Evolutionary conservation across 2,888 invertebrate genomes (phyloP).

Genomic region (Parascotia fuliginaria): DNA sequence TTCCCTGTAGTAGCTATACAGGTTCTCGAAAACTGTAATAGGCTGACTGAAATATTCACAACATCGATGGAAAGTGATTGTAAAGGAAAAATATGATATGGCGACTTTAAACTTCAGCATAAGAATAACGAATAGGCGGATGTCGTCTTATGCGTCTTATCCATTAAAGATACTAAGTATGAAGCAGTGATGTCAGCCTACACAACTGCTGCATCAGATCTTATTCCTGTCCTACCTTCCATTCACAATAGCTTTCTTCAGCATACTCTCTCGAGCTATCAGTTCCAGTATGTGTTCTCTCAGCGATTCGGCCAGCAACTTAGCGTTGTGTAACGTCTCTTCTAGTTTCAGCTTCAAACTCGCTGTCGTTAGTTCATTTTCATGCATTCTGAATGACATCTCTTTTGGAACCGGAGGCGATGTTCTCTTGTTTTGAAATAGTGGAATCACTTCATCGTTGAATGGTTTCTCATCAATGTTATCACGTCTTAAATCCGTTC

Average conservation of each 20-base stretch:
- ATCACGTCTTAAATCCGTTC: conserved; percentile 1
- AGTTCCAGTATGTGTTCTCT: conserved; percentile 57
- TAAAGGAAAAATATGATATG: no score
- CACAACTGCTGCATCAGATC: no score
- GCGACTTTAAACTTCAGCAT: no score
- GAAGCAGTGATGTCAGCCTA: no score
- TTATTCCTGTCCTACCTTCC: no score
- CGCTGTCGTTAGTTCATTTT: conserved; percentile 29
- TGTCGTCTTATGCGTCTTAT: no score
- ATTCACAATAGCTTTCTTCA: conserved; percentile 69
- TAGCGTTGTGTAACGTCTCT: conserved; percentile 57
- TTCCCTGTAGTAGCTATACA: no score
- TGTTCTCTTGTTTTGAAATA: neutral
- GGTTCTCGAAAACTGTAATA: no score
- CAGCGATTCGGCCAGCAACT: conserved; percentile 54
- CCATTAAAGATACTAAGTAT: no score
- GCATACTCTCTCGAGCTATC: conserved; percentile 48
- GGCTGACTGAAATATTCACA: no score
- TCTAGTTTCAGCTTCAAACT: conserved; percentile 59
- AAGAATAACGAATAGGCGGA: no score
- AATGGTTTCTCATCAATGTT: neutral
- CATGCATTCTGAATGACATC: neutral
- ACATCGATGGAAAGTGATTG: no score
- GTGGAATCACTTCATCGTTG: conserved; percentile 32
- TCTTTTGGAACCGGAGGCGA: conserved; percentile 6